Percentiles rank a stretch among this genome's conserved stretches.
phyloP scores from a whole-genome alignment of 2,797 vertebrate species.

The Podarcis lilfordi region DNA sequence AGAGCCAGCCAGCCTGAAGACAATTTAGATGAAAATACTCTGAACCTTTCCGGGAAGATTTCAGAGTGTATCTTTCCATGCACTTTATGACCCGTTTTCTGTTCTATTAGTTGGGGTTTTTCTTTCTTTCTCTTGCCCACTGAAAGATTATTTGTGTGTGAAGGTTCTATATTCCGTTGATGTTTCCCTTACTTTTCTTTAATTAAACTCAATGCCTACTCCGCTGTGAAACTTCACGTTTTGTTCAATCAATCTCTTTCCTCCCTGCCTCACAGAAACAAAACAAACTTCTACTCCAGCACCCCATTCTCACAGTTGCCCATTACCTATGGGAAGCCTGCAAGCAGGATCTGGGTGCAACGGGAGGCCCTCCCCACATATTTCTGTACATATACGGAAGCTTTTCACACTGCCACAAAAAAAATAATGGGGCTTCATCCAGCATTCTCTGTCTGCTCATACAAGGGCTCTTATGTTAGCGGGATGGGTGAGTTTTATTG shows the following conservation, averaged over 20 bases:
- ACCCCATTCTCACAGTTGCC: too few relatives aligned
- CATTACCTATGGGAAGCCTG: too few relatives aligned
- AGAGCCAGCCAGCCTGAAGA: conserved; percentile 46
- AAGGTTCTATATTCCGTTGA: background rate
- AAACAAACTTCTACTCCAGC: too few relatives aligned
- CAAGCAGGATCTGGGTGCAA: too few relatives aligned
- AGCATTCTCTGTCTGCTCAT: too few relatives aligned
- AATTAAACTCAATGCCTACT: conserved; percentile 3
- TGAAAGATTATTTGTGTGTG: background rate
- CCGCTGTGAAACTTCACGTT: background rate
- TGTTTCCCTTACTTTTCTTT: conserved; percentile 12
- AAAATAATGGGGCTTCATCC: too few relatives aligned
- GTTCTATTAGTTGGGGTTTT: background rate
- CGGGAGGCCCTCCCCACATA: too few relatives aligned
- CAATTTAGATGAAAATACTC: conserved; percentile 54
- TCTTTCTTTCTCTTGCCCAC: background rate
- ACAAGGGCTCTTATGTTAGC: too few relatives aligned
- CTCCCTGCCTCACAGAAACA: background rate
- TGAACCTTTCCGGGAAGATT: conserved; percentile 14
- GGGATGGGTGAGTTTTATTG: too few relatives aligned
- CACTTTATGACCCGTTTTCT: background rate
- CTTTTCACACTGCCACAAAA: too few relatives aligned
- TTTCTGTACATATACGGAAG: too few relatives aligned
- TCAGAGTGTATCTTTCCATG: conserved; percentile 38
- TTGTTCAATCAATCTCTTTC: background rate